A percentile compares a stretch with the other conserved stretches of the same genome.
Evolutionary conservation across 2,113 vertebrate species (phyloP).

Genomic region (Copsychus sechellarum): DNA sequence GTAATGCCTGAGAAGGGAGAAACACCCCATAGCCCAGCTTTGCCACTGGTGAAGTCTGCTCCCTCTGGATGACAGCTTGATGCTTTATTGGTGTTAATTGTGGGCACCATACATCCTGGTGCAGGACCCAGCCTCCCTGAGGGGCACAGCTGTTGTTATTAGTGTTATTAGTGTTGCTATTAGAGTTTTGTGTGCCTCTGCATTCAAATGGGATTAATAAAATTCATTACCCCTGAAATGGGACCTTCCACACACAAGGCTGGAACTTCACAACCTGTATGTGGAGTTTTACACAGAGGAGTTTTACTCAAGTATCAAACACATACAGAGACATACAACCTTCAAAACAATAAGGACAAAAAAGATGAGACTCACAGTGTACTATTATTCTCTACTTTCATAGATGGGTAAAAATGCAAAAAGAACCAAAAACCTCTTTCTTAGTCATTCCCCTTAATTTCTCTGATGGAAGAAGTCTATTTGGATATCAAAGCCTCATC

Average conservation of each 20-base stretch:
- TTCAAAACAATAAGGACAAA: background rate
- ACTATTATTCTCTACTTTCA: background rate
- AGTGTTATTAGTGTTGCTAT: background rate
- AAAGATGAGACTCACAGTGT: background rate
- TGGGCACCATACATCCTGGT: background rate
- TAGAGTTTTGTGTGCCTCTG: background rate
- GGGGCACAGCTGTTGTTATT: background rate
- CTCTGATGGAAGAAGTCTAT: background rate
- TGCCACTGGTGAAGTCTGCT: background rate
- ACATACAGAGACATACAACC: background rate
- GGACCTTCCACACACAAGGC: background rate
- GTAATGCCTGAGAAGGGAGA: background rate
- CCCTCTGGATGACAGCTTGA: background rate
- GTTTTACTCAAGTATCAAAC: background rate
- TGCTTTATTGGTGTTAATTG: background rate
- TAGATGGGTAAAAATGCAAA: background rate
- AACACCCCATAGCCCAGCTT: background rate
- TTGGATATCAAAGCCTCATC: background rate
- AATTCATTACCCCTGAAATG: background rate
- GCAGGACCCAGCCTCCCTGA: background rate
- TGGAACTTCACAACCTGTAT: background rate
- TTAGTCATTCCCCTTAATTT: background rate
- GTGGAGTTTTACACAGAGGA: background rate
- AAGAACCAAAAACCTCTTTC: background rate
- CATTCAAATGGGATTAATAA: background rate